These are phyloP conservation scores for Idaea aversata DNA, from an alignment of 2,888 invertebrate genomes.

Conservation along the genomic window DNA sequence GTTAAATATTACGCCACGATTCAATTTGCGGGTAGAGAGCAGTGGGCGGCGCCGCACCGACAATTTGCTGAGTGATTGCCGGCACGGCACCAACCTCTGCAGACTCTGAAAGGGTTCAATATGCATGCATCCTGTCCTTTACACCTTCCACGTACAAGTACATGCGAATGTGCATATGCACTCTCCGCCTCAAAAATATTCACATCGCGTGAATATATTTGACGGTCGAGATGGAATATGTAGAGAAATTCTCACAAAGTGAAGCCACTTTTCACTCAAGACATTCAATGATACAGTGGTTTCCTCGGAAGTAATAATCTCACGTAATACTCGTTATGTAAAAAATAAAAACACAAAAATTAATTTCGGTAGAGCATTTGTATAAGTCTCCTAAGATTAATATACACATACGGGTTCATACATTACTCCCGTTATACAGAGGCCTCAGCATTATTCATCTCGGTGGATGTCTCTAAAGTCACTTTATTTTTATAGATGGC, in stretches of 20 bases:
- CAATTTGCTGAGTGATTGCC: conserved; percentile 31
- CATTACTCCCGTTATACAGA: neutral
- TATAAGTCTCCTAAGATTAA: neutral
- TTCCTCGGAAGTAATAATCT: neutral
- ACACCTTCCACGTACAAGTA: neutral
- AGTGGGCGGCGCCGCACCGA: conserved; percentile 30
- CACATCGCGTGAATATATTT: neutral
- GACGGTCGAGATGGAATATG: conserved; percentile 1
- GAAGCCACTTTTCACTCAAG: neutral
- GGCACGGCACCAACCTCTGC: conserved; percentile 15
- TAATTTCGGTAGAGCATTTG: neutral
- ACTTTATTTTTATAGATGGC: conserved; percentile 34
- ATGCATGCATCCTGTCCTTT: conserved; percentile 17
- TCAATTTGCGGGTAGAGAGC: conserved; percentile 45
- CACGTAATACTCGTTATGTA: neutral
- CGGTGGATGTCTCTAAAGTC: conserved; percentile 29
- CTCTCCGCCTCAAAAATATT: neutral
- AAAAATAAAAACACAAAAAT: neutral
- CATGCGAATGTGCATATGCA: neutral
- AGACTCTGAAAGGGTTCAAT: conserved; percentile 22
- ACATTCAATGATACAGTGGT: neutral
- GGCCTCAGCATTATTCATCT: conserved; percentile 27
- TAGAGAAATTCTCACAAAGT: neutral
- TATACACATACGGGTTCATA: neutral
- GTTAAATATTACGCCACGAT: conserved; percentile 53